These are phyloP conservation scores for Protonibea diacanthus DNA, from an alignment of 2,797 vertebrate species.

Conservation along the genomic window DNA sequence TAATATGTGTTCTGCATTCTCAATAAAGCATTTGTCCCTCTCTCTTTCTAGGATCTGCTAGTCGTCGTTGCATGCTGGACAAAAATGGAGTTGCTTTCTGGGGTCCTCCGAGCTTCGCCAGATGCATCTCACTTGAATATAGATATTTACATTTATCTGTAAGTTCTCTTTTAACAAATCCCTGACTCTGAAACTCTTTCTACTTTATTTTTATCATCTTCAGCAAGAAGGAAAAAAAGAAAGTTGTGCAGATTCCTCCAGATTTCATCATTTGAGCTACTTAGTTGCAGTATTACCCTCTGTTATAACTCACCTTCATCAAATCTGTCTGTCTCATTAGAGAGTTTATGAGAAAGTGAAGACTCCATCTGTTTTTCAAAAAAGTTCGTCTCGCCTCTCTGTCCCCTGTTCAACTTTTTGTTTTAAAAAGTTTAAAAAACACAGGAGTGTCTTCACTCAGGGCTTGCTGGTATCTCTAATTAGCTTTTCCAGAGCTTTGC, in stretches of 20 bases:
- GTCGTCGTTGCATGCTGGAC: slow-evolving; percentile 98
- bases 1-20: not conserved
- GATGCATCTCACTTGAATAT: slow-evolving; percentile 98
- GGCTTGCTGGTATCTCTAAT: slow-evolving; percentile 69
- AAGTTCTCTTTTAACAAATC: slow-evolving; percentile 79
- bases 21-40: not conserved
- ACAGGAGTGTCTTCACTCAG: slow-evolving; percentile 36
- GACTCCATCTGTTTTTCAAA: not conserved
- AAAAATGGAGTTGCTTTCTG: slow-evolving; percentile 97
- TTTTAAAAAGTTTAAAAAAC: slow-evolving; percentile 51
- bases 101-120: slow-evolving; percentile 98
- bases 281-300: slow-evolving; percentile 10
- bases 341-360: slow-evolving; percentile 3
- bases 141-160: slow-evolving; percentile 98
- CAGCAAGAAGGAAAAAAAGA: not conserved
- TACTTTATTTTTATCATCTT: not conserved
- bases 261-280: slow-evolving; percentile 23
- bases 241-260: not conserved
- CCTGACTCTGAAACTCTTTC: not conserved
- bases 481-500: slow-evolving; percentile 67
- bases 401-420: slow-evolving; percentile 34
- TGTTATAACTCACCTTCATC: slow-evolving; percentile 1
- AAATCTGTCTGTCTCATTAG: slow-evolving; percentile 26
- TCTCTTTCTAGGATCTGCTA: slow-evolving; percentile 91
- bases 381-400: not conserved